These are phyloP conservation scores for Anser brachyrhynchus DNA, from an alignment of 2,113 vertebrate genomes.

Conservation along the genomic window DNA sequence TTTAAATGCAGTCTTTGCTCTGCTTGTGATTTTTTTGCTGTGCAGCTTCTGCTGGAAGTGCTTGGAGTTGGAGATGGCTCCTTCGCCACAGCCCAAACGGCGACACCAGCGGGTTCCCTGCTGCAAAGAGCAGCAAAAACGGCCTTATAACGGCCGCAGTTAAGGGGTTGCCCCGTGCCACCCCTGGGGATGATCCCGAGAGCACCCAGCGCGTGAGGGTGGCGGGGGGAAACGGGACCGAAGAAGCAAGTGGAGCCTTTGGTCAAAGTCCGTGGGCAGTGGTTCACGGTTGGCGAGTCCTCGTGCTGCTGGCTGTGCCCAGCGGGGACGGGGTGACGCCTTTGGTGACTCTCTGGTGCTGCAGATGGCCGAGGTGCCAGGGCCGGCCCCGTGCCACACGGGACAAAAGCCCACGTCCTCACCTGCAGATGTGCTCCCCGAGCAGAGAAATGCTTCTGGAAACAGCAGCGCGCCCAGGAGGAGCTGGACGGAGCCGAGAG, in stretches of 20 bases:
- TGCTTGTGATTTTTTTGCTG: not conserved
- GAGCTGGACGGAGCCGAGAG: rapidly evolving
- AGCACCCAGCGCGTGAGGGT: not conserved
- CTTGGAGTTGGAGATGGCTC: not conserved
- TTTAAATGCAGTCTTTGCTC: not conserved
- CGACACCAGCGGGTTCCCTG: rapidly evolving
- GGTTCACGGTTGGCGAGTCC: not conserved
- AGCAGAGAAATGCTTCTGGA: not conserved
- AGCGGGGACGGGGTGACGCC: no score
- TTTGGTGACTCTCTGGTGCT: not conserved
- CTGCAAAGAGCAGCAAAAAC: rapidly evolving
- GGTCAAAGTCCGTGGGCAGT: not conserved
- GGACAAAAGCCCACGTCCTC: no score
- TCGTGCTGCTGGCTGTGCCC: not conserved
- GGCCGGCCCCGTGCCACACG: not conserved
- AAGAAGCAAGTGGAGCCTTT: rapidly evolving
- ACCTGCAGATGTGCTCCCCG: no score
- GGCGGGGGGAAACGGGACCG: rapidly evolving
- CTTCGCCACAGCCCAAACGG: rapidly evolving
- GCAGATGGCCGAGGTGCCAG: not conserved
- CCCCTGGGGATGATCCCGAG: no score
- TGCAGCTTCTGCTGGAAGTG: not conserved
- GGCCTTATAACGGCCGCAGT: no score
- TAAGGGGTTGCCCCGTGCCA: no score
- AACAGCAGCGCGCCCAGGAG: rapidly evolving